These are phyloP conservation scores for Spongilla lacustris DNA, from an alignment of 37 sponge, comb jelly and placozoan genomes.

Conservation along the genomic window DNA sequence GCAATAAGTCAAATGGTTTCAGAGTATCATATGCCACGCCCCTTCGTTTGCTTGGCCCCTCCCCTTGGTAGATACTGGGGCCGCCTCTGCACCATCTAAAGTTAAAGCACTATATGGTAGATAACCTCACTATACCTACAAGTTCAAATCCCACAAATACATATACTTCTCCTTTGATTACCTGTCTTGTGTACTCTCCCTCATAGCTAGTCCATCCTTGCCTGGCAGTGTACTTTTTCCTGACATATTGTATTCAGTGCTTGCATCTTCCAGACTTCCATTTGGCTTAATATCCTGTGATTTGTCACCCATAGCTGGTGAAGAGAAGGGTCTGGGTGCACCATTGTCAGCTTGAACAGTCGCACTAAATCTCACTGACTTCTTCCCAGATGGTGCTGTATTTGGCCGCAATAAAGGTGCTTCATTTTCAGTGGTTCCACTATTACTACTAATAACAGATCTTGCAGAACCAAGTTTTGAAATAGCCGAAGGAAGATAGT, in stretches of 20 bases:
- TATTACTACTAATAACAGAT: too few species aligned
- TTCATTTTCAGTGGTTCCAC: neutral
- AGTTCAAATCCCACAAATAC: too few species aligned
- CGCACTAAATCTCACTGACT: constrained; percentile 68
- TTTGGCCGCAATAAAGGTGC: neutral
- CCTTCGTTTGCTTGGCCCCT: too few species aligned
- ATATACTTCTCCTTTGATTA: neutral
- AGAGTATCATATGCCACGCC: too few species aligned
- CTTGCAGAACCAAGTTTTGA: neutral
- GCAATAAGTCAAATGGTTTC: too few species aligned
- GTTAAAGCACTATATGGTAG: too few species aligned
- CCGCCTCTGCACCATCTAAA: too few species aligned
- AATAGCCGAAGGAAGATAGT: constrained; percentile 52
- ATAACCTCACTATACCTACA: too few species aligned
- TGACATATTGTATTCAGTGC: neutral
- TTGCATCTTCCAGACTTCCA: neutral
- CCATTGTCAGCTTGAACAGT: neutral
- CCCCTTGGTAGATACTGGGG: too few species aligned
- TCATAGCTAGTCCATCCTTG: neutral
- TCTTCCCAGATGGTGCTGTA: constrained; percentile 43
- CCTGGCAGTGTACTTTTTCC: neutral
- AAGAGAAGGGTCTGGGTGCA: constrained; percentile 10
- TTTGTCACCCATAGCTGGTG: neutral
- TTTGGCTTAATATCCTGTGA: neutral
- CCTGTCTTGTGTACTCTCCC: neutral